These are phyloP conservation scores for Lucilia cuprina DNA, from an alignment of 1,140 invertebrate species.

Conservation along the genomic window DNA sequence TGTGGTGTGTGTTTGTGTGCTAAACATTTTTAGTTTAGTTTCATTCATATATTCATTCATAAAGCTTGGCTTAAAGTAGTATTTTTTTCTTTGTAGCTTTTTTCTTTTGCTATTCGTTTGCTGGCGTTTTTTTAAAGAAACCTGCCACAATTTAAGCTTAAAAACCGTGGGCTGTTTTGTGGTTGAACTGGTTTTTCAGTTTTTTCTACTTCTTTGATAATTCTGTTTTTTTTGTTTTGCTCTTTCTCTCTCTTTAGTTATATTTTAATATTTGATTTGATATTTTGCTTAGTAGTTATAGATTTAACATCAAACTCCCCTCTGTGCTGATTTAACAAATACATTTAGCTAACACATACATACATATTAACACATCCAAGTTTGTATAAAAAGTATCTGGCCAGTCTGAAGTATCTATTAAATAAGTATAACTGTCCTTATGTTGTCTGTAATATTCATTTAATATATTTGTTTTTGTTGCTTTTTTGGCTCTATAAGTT, in stretches of 20 bases:
- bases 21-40: not conserved
- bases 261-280: not conserved
- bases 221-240: not conserved
- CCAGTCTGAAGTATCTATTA: not conserved
- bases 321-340: too few relatives aligned
- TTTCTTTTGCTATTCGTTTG: not conserved
- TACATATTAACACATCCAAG: too few relatives aligned
- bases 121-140: not conserved
- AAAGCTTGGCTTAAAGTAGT: slow-evolving; percentile 13
- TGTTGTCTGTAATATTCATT: not conserved
- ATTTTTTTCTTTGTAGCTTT: not conserved
- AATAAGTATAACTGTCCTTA: not conserved
- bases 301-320: too few relatives aligned
- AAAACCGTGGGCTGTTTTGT: slow-evolving; percentile 22
- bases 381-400: not conserved
- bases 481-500: not conserved
- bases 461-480: not conserved
- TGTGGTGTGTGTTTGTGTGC: not conserved
- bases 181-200: slow-evolving; percentile 21
- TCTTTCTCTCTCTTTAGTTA: not conserved
- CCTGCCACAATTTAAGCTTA: slow-evolving; percentile 8
- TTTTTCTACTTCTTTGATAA: not conserved
- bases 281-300: not conserved
- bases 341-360: too few relatives aligned
- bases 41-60: slow-evolving; percentile 32